Evolutionary conservation across 1,140 invertebrate species (phyloP).

Genomic region (Drosophila oshimai): DNA sequence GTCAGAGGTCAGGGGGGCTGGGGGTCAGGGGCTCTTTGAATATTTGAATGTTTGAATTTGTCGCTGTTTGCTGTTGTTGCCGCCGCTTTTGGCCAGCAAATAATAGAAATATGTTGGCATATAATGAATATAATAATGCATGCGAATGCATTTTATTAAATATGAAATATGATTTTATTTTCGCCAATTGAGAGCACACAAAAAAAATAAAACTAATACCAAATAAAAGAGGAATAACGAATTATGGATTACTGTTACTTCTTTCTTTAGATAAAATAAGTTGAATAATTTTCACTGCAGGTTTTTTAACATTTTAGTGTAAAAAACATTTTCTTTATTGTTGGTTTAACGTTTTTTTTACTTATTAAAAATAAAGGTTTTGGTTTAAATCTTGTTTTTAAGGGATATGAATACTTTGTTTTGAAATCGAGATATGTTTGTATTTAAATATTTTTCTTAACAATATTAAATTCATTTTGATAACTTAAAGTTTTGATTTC

Average conservation of each 20-base stretch:
- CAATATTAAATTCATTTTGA: not conserved
- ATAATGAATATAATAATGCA: slow-evolving; percentile 75
- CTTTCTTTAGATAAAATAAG: too few relatives aligned
- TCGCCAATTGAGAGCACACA: slow-evolving; percentile 49
- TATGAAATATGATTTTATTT: slow-evolving; percentile 72
- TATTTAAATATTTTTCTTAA: not conserved
- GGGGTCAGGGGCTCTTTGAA: slow-evolving; percentile 40
- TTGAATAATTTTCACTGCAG: too few relatives aligned
- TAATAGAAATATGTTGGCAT: slow-evolving; percentile 63
- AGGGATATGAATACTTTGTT: too few relatives aligned
- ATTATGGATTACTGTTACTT: not conserved
- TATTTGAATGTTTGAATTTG: slow-evolving; percentile 56
- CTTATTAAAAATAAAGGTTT: too few relatives aligned
- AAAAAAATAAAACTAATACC: slow-evolving; percentile 14
- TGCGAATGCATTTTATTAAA: slow-evolving; percentile 73
- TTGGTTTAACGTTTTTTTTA: too few relatives aligned
- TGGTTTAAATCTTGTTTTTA: too few relatives aligned
- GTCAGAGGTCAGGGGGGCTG: slow-evolving; percentile 1
- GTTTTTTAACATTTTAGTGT: too few relatives aligned
- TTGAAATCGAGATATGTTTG: too few relatives aligned
- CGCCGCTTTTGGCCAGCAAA: slow-evolving; percentile 37
- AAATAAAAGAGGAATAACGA: not conserved
- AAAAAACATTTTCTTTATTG: too few relatives aligned
- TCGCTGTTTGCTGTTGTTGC: slow-evolving; percentile 38
- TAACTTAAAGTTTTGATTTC: not conserved